Evolutionary conservation across 2,888 invertebrate genomes (phyloP).

Genomic region (Apamea monoglypha): DNA sequence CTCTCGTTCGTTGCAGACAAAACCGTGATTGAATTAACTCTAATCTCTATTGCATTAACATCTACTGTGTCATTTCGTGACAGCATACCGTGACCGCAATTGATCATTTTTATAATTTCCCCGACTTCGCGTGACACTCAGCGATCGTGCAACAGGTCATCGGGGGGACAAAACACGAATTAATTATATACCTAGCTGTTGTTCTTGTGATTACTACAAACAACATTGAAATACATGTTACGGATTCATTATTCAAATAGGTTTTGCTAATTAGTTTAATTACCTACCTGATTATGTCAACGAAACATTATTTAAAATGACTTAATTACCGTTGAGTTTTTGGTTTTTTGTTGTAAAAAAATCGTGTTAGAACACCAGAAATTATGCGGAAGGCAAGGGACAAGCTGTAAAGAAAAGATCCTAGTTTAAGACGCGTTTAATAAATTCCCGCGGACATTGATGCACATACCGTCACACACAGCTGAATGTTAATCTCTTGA

Average conservation of each 20-base stretch:
- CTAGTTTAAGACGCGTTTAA: background rate
- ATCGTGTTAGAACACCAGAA: background rate
- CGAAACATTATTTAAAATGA: background rate
- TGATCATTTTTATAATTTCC: slow-evolving; percentile 62
- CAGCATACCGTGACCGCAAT: slow-evolving; percentile 60
- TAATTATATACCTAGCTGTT: slow-evolving; percentile 46
- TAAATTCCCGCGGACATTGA: slow-evolving; percentile 32
- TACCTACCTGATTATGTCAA: background rate
- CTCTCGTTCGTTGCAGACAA: background rate
- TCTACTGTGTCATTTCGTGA: slow-evolving; percentile 44
- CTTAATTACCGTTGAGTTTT: background rate
- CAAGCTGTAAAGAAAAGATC: background rate
- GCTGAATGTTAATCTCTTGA: slow-evolving; percentile 69
- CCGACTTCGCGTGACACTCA: slow-evolving; percentile 68
- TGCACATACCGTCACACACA: slow-evolving; percentile 58
- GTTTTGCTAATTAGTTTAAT: slow-evolving; percentile 24
- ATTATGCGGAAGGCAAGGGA: background rate
- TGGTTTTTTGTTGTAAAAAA: background rate
- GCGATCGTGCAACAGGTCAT: slow-evolving; percentile 72
- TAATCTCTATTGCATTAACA: slow-evolving; percentile 20
- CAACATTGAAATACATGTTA: slow-evolving; percentile 44
- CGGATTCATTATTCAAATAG: slow-evolving; percentile 47
- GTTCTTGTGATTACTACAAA: slow-evolving; percentile 49
- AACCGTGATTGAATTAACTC: slow-evolving; percentile 21
- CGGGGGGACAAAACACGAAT: slow-evolving; percentile 57